These are phyloP conservation scores for Upupa epops DNA, from an alignment of 2,113 vertebrate genomes.

Conservation along the genomic window DNA sequence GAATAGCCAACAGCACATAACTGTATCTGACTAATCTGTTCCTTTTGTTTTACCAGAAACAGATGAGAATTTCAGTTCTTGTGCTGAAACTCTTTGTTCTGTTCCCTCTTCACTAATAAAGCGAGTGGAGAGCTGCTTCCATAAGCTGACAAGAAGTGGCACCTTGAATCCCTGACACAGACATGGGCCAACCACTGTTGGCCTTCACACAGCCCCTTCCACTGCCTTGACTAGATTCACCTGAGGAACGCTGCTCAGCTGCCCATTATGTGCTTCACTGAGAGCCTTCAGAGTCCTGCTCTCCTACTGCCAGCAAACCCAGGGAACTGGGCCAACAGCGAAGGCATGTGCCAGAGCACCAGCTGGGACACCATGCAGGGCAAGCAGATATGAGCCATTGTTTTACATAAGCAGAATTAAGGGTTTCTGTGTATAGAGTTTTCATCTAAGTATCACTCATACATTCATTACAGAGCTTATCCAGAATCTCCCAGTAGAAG, in stretches of 20 bases:
- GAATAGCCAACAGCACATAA: not conserved
- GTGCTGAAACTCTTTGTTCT: not conserved
- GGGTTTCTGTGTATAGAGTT: not conserved
- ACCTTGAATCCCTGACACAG: not conserved
- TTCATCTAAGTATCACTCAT: not conserved
- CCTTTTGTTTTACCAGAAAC: not conserved
- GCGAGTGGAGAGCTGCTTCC: not conserved
- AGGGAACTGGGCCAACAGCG: not conserved
- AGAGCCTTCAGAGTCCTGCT: not conserved
- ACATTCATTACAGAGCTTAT: not conserved
- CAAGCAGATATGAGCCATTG: fast-evolving
- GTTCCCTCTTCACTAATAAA: not conserved
- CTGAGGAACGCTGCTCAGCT: not conserved
- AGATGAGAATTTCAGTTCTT: not conserved
- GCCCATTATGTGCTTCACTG: not conserved
- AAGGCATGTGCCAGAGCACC: not conserved
- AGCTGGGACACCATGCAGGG: not conserved
- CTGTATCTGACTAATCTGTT: not conserved
- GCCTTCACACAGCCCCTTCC: not conserved
- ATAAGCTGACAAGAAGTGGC: not conserved
- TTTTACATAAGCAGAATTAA: not conserved
- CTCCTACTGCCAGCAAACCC: not conserved
- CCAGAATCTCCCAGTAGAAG: not conserved
- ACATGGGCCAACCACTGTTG: not conserved
- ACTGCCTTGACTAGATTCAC: not conserved